These are phyloP conservation scores for Spondyliosoma cantharus DNA, from an alignment of 2,797 vertebrate species.

Conservation along the genomic window DNA sequence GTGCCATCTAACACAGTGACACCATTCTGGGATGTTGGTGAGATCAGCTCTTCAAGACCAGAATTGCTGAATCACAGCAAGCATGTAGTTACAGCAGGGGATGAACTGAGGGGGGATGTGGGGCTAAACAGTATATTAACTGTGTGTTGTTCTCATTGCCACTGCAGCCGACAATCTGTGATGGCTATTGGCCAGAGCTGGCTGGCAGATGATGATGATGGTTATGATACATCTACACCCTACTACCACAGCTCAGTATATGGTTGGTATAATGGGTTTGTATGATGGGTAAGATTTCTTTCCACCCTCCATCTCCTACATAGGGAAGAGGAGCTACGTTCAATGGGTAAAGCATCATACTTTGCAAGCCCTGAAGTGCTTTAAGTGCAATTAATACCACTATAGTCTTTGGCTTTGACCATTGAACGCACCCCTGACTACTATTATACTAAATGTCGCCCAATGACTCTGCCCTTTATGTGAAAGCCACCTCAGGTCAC, in stretches of 20 bases:
- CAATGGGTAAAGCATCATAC: slow-evolving; percentile 76
- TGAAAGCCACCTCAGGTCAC: slow-evolving; percentile 80
- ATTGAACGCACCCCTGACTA: slow-evolving; percentile 80
- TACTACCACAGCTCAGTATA: slow-evolving; percentile 99
- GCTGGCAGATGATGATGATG: slow-evolving; percentile 99
- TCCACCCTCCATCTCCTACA: slow-evolving; percentile 89
- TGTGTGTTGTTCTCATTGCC: slow-evolving; percentile 99
- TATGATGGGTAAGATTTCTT: slow-evolving; percentile 99
- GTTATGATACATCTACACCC: slow-evolving; percentile 97
- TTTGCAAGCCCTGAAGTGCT: slow-evolving; percentile 44
- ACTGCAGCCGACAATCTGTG: slow-evolving; percentile 99
- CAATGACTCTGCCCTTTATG: slow-evolving; percentile 78
- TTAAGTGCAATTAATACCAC: slow-evolving; percentile 25
- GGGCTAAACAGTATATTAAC: slow-evolving; percentile 91
- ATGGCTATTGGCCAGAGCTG: slow-evolving; percentile 98
- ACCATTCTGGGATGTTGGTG: slow-evolving; percentile 42
- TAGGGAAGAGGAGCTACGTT: slow-evolving; percentile 82
- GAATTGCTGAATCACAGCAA: slow-evolving; percentile 77
- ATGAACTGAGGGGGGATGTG: slow-evolving; percentile 80
- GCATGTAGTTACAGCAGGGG: slow-evolving; percentile 74
- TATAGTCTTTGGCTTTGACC: slow-evolving; percentile 71
- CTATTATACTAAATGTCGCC: slow-evolving; percentile 75
- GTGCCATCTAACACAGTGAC: slow-evolving; percentile 37
- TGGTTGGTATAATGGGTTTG: slow-evolving; percentile 99
- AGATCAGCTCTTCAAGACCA: slow-evolving; percentile 79